Evolutionary conservation across 1,140 invertebrate genomes (phyloP).

Genomic region (Trichogramma pretiosum): DNA sequence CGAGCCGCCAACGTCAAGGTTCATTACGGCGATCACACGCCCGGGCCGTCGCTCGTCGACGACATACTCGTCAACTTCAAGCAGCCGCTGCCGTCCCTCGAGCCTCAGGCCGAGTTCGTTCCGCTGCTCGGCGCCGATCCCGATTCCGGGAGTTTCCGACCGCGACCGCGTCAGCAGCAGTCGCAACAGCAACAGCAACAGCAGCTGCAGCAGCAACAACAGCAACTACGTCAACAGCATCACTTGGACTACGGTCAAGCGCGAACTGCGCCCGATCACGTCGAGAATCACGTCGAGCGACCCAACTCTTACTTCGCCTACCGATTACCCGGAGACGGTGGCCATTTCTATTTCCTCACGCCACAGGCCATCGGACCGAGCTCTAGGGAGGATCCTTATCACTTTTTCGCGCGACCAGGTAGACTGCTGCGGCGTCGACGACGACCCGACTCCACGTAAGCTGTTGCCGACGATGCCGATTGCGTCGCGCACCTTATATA

Average conservation of each 20-base stretch:
- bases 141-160: conserved; percentile 21
- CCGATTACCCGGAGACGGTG: conserved; percentile 56
- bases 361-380: conserved; percentile 54
- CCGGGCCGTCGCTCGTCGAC: conserved; percentile 45
- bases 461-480: not conserved
- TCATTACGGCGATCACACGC: conserved; percentile 35
- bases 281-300: conserved; percentile 42
- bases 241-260: conserved; percentile 1
- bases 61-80: conserved; percentile 56
- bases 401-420: too few species aligned
- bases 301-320: conserved; percentile 56
- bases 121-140: conserved; percentile 12
- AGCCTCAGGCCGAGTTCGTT: conserved; percentile 62
- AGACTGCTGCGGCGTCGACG: too few species aligned
- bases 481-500: not conserved
- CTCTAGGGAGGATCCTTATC: too few species aligned
- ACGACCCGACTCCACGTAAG: too few species aligned
- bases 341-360: conserved; percentile 68
- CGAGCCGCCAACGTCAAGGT: conserved; percentile 39
- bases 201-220: conserved; percentile 12
- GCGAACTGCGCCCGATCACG: conserved; percentile 33
- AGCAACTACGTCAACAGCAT: conserved; percentile 11
- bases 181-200: conserved; percentile 13
- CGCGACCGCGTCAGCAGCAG: conserved; percentile 13
- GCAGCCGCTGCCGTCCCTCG: conserved; percentile 49